Base-by-base conservation (phyloP, 2,797 vertebrate genomes). In the Tiaroga cobitis region DNA sequence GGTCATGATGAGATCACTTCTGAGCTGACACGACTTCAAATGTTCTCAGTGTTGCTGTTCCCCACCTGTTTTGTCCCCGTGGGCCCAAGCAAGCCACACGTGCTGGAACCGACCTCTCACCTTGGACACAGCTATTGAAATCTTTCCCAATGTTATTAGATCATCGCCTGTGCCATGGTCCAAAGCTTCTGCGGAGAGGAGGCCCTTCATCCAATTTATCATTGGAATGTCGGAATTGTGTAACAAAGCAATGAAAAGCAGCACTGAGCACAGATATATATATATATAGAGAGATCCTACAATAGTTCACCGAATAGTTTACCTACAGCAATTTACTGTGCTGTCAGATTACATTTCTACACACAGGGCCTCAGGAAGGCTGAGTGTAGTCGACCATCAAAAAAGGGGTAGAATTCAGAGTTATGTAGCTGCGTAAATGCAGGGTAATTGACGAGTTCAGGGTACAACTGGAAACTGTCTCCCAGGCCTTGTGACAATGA, bases 181-280 rank as follows among this genome's bases (percentile, higher is more conserved):
- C 83, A 86, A 86, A 80, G 87, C 85, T 82, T 82, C 73, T 81
- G 83, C 54, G 29, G 79, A 90, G 85, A 76, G 77, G 32, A 37
- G 49, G 61, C 80, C 81, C n/a, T 83, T 82, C 76, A 78, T 90
- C 88, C 86, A 85, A 87, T 76, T 85, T 89, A 87, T 88, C 82
- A 54, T 69, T 78, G 70, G 90, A 90, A 91, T 92, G 90, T 81
- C 90, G 88, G 82, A 86, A 85, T 86, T 88, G 89, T 90, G 88
- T 84, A 82, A 69, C 74, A 73, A 87, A 88, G 84, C 81, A 85
- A 84, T 89, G 87, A 88, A 90, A 90, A 90, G 77, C 78, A 75
- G 77, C 63, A 59, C 15, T 49, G 46, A 49, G 15, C 15, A 49
- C 4, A 49, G 0, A 15, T 16, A 46, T 46, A 46, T 46, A 46